phyloP scores from a whole-genome alignment of 2,797 vertebrate species.

The Siniperca undulata region DNA sequence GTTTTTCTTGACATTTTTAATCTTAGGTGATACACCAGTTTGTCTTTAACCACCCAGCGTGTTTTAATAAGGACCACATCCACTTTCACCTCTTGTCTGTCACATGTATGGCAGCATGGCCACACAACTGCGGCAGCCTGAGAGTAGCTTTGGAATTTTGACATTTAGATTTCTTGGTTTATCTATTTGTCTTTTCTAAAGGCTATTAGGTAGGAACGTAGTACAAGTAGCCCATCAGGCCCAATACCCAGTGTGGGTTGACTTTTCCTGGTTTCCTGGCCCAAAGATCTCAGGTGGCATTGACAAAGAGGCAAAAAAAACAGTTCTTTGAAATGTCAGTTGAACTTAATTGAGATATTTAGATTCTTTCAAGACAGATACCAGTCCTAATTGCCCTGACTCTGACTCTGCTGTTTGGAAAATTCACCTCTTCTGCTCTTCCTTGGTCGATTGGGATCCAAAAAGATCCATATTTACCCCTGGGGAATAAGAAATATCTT shows the following conservation, averaged over 20 bases:
- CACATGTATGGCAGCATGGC: constrained; percentile 20
- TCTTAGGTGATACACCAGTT: background rate
- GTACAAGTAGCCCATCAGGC: background rate
- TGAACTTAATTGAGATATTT: background rate
- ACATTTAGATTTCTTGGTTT: background rate
- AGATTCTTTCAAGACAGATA: background rate
- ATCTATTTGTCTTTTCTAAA: background rate
- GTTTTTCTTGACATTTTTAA: background rate
- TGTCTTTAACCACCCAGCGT: background rate
- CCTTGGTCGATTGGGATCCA: background rate
- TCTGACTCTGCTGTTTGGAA: background rate
- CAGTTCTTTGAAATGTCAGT: background rate
- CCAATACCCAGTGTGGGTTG: too few species aligned
- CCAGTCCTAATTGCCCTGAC: background rate
- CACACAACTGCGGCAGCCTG: background rate
- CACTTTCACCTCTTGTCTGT: constrained; percentile 17
- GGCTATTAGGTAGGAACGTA: too few species aligned
- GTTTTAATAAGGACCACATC: constrained; percentile 19
- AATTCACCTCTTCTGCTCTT: background rate
- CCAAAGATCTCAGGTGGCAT: background rate
- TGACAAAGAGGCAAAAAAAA: background rate
- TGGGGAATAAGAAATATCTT: background rate
- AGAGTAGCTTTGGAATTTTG: too few species aligned
- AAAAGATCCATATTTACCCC: background rate
- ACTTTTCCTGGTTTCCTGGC: background rate